Conservation (phyloP, 2,113 vertebrate species). For the Martes martes region DNA sequence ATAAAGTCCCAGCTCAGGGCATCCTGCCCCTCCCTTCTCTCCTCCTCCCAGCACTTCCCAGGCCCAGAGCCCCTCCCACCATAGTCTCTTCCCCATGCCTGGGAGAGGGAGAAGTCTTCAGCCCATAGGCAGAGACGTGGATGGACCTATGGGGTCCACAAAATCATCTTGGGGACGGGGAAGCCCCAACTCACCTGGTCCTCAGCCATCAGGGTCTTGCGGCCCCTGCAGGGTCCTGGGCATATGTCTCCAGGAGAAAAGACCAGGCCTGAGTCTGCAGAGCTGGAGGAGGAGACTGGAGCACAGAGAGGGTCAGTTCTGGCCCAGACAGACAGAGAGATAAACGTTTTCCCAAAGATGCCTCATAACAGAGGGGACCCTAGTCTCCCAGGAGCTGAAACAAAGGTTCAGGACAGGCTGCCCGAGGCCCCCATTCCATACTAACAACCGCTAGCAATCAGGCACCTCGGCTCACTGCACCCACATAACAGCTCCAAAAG, state of each 20-base stretch:
- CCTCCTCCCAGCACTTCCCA: too few relatives aligned
- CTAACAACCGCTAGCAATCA: too few relatives aligned
- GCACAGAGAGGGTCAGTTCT: not conserved
- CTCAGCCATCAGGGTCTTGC: not conserved
- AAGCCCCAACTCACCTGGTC: not conserved
- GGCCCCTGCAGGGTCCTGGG: not conserved
- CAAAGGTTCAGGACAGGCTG: too few relatives aligned
- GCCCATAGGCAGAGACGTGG: not conserved
- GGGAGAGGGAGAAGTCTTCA: not conserved
- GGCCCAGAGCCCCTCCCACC: not conserved
- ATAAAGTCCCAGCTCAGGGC: not conserved
- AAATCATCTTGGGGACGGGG: not conserved
- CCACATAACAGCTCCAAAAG: not conserved
- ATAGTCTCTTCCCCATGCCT: not conserved
- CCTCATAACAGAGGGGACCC: not conserved
- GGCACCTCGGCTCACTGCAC: not conserved
- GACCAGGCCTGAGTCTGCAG: not conserved
- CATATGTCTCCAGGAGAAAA: not conserved
- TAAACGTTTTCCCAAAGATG: not conserved
- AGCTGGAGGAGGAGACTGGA: not conserved
- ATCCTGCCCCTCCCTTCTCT: not conserved
- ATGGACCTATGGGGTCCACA: not conserved
- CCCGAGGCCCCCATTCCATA: too few relatives aligned
- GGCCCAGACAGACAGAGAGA: not conserved
- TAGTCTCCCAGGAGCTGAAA: too few relatives aligned